phyloP scores from a whole-genome alignment of 2,888 invertebrate genomes.

The Stenolophus ochropezus region DNA sequence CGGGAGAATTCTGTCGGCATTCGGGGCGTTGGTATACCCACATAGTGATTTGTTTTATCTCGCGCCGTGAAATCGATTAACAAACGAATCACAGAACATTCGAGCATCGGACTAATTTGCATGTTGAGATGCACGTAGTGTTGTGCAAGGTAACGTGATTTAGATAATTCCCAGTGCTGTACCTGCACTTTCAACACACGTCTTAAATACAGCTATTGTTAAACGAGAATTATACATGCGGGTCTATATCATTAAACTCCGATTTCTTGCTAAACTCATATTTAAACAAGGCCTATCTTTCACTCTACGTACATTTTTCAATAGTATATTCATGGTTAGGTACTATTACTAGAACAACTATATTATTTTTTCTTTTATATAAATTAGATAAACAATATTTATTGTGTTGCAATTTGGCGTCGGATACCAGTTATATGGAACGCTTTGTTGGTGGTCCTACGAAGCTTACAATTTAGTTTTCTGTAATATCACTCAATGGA shows the following conservation, averaged over 20 bases:
- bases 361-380: too few species aligned
- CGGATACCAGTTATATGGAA: too few species aligned
- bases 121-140: constrained; percentile 14
- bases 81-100: constrained; percentile 41
- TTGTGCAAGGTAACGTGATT: constrained; percentile 27
- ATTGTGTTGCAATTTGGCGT: too few species aligned
- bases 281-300: neutral
- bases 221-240: neutral
- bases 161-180: constrained; percentile 5
- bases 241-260: neutral
- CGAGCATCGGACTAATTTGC: constrained; percentile 45
- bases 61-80: constrained; percentile 50
- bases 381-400: too few species aligned
- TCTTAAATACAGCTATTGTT: neutral
- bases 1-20: neutral
- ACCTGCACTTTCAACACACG: neutral
- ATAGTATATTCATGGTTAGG: too few species aligned
- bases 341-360: neutral
- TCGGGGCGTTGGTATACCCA: constrained; percentile 39
- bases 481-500: too few species aligned
- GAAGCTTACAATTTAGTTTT: too few species aligned
- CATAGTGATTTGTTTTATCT: constrained; percentile 42
- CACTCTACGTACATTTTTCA: neutral
- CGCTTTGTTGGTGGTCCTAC: too few species aligned
- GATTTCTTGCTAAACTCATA: neutral